These are phyloP conservation scores for Salvelinus sp. DNA, from an alignment of 2,113 vertebrate species.

Conservation along the genomic window DNA sequence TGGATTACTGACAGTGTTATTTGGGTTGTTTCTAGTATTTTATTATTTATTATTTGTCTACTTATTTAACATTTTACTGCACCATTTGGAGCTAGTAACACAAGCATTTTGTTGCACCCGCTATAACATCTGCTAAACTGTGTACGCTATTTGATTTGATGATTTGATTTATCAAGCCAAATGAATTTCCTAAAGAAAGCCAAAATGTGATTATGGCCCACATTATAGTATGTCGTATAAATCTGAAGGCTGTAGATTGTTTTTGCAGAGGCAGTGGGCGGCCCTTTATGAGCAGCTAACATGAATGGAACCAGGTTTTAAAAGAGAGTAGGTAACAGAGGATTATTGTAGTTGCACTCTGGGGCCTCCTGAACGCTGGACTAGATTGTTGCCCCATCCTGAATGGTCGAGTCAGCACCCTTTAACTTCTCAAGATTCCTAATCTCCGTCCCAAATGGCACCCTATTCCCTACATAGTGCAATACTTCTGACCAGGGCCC, in stretches of 20 bases:
- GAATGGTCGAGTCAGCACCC: conserved; percentile 53
- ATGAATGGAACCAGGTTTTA: conserved; percentile 61
- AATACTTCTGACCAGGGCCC: no score
- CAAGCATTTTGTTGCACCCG: no score
- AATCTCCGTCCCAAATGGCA: background rate
- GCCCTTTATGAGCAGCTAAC: conserved; percentile 69
- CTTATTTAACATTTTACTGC: no score
- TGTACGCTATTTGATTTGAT: no score
- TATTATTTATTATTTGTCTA: no score
- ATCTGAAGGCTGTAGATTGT: conserved; percentile 37
- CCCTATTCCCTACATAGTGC: no score
- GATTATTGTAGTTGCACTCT: conserved; percentile 55
- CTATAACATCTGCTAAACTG: no score
- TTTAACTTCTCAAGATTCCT: conserved; percentile 42
- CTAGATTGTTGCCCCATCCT: conserved; percentile 2
- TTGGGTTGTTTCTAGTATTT: no score
- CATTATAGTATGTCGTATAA: conserved; percentile 12
- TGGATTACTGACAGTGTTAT: no score
- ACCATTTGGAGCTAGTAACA: no score
- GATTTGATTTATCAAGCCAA: conserved; percentile 20
- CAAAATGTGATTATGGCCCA: conserved; percentile 17
- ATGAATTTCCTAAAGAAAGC: conserved; percentile 8
- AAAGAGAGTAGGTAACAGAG: conserved; percentile 59
- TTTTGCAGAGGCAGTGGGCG: conserved; percentile 51
- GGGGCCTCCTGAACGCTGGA: background rate